Conservation (phyloP, 2,888 invertebrate species). For the Morpho achilles region DNA sequence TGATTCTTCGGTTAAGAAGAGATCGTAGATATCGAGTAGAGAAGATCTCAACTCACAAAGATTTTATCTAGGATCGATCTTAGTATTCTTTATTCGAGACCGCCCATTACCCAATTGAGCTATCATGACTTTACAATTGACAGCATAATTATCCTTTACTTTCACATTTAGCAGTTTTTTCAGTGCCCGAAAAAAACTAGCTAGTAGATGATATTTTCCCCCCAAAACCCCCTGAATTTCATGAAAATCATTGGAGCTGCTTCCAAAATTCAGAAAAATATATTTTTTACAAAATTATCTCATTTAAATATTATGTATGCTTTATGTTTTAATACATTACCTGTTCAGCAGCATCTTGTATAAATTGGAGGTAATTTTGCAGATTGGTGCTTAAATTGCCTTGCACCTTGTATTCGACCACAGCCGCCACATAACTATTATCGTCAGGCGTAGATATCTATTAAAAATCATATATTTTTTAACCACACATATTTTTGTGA, state of each 20-base stretch:
- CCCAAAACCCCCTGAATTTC: too few species aligned
- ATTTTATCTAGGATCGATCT: too few species aligned
- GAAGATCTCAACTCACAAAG: not conserved
- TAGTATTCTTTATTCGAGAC: too few species aligned
- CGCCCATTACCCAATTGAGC: too few species aligned
- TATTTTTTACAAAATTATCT: not conserved
- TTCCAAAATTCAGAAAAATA: not conserved
- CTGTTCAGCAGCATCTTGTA: conserved; percentile 60
- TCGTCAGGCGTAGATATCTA: conserved; percentile 65
- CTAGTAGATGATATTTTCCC: too few species aligned
- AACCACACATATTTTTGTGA: too few species aligned
- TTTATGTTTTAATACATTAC: conserved; percentile 33
- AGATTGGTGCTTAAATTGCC: conserved; percentile 44
- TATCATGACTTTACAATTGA: too few species aligned
- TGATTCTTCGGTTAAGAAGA: not conserved
- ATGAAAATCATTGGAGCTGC: too few species aligned
- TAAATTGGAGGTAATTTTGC: conserved; percentile 53
- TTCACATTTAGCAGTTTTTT: too few species aligned
- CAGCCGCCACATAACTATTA: conserved; percentile 79
- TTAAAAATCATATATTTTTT: conserved; percentile 6
- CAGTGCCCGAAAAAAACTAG: too few species aligned
- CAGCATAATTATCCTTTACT: too few species aligned
- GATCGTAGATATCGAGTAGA: not conserved
- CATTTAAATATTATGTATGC: not conserved
- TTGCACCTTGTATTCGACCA: conserved; percentile 79